Percentiles rank a stretch among this genome's conserved stretches.
Conservation (phyloP, 2,797 vertebrate species). For the Urosaurus nigricauda region DNA sequence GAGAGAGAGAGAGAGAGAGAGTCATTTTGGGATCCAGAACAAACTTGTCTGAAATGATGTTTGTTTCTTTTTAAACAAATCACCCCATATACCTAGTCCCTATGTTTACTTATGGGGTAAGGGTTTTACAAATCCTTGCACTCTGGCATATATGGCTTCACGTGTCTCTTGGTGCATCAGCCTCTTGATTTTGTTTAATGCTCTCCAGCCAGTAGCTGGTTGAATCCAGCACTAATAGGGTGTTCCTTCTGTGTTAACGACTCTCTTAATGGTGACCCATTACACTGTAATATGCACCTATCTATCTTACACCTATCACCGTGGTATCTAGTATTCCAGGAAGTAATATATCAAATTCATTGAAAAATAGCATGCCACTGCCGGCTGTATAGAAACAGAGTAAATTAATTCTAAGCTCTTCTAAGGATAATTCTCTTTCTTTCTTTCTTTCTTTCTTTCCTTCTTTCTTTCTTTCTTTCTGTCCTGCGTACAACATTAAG, state of each 20-base stretch:
- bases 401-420: constrained; percentile 26
- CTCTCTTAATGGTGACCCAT: constrained; percentile 46
- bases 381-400: constrained; percentile 23
- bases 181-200: constrained; percentile 11
- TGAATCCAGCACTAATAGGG: constrained; percentile 37
- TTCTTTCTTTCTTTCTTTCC: not conserved
- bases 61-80: not conserved
- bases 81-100: too few relatives aligned
- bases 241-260: constrained; percentile 37
- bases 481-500: not conserved
- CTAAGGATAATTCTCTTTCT: constrained; percentile 1
- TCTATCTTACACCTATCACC: constrained; percentile 42
- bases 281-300: constrained; percentile 33
- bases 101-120: not conserved
- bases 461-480: not conserved
- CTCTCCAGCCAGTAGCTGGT: constrained; percentile 8
- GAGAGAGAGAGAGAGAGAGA: too few relatives aligned
- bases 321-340: constrained; percentile 27
- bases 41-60: too few relatives aligned
- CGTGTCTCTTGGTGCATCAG: constrained; percentile 8
- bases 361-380: constrained; percentile 24
- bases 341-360: constrained; percentile 45
- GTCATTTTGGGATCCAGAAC: too few relatives aligned
- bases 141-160: not conserved
- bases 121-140: not conserved